Evolutionary conservation across 1,140 invertebrate genomes (phyloP).

Genomic region (Gonatopus flavifemur): DNA sequence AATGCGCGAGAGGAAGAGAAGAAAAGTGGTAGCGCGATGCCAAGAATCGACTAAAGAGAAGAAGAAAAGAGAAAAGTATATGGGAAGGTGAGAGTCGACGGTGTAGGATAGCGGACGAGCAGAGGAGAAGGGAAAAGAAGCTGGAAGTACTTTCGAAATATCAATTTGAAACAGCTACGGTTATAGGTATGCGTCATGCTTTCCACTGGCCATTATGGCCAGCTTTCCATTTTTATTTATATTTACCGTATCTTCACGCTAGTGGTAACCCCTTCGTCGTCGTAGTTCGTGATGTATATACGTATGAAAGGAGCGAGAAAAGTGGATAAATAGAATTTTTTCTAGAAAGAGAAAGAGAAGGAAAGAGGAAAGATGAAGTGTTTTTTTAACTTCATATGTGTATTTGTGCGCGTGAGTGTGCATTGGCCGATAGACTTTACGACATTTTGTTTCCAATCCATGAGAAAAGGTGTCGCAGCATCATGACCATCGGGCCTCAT

Average conservation of each 20-base stretch:
- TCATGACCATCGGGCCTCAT: slow-evolving; percentile 33
- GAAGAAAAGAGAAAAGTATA: background rate
- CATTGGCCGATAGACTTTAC: slow-evolving; percentile 35
- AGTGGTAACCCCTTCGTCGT: background rate
- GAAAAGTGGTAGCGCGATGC: background rate
- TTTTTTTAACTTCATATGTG: no score
- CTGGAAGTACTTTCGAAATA: slow-evolving; percentile 38
- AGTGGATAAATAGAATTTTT: no score
- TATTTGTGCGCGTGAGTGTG: background rate
- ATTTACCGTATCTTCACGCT: slow-evolving; percentile 37
- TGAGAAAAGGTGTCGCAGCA: slow-evolving; percentile 18
- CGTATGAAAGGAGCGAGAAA: slow-evolving; percentile 4
- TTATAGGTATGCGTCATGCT: slow-evolving; percentile 48
- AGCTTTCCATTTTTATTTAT: slow-evolving; percentile 55
- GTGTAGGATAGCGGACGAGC: background rate
- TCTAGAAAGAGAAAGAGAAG: slow-evolving; percentile 6
- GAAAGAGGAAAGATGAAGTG: background rate
- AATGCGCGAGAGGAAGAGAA: slow-evolving; percentile 2
- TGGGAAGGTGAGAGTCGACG: background rate
- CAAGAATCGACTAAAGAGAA: slow-evolving; percentile 11
- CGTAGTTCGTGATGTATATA: slow-evolving; percentile 19
- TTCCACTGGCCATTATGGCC: slow-evolving; percentile 46
- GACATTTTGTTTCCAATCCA: slow-evolving; percentile 51
- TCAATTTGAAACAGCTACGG: slow-evolving; percentile 48
- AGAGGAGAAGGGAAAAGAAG: background rate